A percentile compares a stretch with the other conserved stretches of the same genome.
These are phyloP conservation scores for Porites rus DNA, from an alignment of 92 coral and sea anemone genomes.

Conservation along the genomic window DNA sequence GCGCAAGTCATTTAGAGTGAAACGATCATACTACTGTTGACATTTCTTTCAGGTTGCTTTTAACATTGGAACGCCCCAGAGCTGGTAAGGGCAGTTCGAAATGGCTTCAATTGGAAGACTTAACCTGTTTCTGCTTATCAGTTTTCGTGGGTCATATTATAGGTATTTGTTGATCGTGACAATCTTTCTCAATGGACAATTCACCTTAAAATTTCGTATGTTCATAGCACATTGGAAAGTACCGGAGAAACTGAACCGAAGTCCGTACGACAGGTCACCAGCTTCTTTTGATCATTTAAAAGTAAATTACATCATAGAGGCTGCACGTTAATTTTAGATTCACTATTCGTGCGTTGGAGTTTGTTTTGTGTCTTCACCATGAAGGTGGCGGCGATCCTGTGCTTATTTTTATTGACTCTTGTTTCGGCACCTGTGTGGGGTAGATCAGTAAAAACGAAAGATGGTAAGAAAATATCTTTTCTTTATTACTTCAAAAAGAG, in stretches of 20 bases:
- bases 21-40: conserved; percentile 3
- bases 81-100: not conserved
- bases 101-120: not conserved
- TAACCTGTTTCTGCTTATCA: not conserved
- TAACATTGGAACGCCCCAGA: conserved; percentile 6
- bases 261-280: conserved; percentile 26
- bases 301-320: conserved; percentile 46
- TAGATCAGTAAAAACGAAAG: conserved; percentile 32
- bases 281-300: conserved; percentile 32
- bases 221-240: no score
- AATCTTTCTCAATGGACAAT: not conserved
- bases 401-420: conserved; percentile 9
- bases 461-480: conserved; percentile 14
- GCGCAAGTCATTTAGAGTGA: not conserved
- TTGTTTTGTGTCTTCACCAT: conserved; percentile 16
- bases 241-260: not conserved
- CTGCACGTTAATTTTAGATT: conserved; percentile 1
- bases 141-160: no score
- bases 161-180: no score
- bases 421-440: conserved; percentile 11
- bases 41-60: not conserved
- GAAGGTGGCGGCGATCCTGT: conserved; percentile 37
- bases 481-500: not conserved
- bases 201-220: not conserved
- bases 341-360: conserved; percentile 3